Base-by-base conservation (phyloP, 2,797 vertebrate genomes). In the Margarornis squamiger region DNA sequence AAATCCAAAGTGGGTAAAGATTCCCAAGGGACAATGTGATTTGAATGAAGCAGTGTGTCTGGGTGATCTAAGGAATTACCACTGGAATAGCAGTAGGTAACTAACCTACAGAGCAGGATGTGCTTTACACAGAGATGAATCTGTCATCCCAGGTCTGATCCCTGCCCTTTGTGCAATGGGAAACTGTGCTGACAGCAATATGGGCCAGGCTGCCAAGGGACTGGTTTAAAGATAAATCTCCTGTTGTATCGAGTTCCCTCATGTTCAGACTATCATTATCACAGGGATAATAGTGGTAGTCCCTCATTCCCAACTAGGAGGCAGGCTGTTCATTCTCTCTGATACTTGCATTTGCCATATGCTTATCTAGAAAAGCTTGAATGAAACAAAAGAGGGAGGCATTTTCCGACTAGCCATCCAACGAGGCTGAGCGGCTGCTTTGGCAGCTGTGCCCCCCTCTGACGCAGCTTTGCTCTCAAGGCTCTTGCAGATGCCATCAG, bases 391-490 rank as follows among this genome's bases (percentile, higher is more conserved):
- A 29, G 1, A 14, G 17, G 4, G 10, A 5, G 19, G 19, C 10
- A 12, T 59, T 66, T 79, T 39, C 72, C 58, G 46, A 39, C 26
- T 57, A 92, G 61, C 51, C 48, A 68, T 39, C 15, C 7, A 13
- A 62, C 12, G 36, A 61, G 62, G 81, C 32, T 57, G 74, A 91
- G 51, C 0, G 4, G 32, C 62, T 61, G 55, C 72, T 91, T 59
- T 75, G 92, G 88, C 90, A 66, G 54, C 76, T 51, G 54, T 66
- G 71, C 27, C 21, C 34, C 0, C 0, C 73, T 90, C 29, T 94
- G 95, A 96, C 58, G 34, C 88, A 95, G 72, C 79, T 94, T 22
- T 66, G 59, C 71, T 96, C 63, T 86, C 97, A 96, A 95, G 92
- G 93, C 67, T 92, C 70, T 92, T 91, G 80, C 39, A 36, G 52